Evolutionary conservation across 2,113 vertebrate species (phyloP), one percentile per base, ranked within the genome.

Genomic region (Dicerorhinus sumatrensis): DNA sequence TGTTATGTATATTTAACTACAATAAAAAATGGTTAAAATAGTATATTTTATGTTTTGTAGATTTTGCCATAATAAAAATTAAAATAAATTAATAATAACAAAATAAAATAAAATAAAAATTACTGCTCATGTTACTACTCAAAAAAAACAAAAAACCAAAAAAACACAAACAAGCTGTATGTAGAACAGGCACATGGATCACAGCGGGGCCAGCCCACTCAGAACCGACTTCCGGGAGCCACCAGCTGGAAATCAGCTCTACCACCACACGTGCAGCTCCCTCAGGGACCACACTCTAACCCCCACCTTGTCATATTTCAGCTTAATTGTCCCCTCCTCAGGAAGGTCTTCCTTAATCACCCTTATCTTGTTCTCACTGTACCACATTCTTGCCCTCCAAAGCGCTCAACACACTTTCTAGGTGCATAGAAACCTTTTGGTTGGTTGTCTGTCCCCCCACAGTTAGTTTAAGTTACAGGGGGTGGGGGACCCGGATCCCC

Each of bases 221-320:
- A 14, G 6, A 65, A n/a, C 1, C 23, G 27, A 39, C 33, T 48
- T 31, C 20, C 2, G 36, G 29, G 42, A 3, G 8, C 7, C 39
- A 27, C n/a, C 29, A 11, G 39, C 5, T 25, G 65, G 21, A 84
- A 29, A 10, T 5, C 79, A 60, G 54, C 12, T 39, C 13, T 1
- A 27, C n/a, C 39, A 31, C 10, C 56, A 17, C 17, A 5, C 2
- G 0, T 0, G 36, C 56, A 25, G 6, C 5, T 2, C 8, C 39
- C 70, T 16, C 27, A 1, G 54, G 16, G 14, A 27, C 46, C 29
- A 10, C 3, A 2, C 51, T 2, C 13, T 39, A 5, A 25, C 20
- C 67, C 4, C 56, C 29, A 12, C 12, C 67, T 31, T 42, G 31
- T 77, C 46, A 4, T 31, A 18, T 5, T 5, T 63, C 48, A 54